These are phyloP conservation scores for Siniperca obscura DNA, from an alignment of 2,797 vertebrate species.

Conservation along the genomic window DNA sequence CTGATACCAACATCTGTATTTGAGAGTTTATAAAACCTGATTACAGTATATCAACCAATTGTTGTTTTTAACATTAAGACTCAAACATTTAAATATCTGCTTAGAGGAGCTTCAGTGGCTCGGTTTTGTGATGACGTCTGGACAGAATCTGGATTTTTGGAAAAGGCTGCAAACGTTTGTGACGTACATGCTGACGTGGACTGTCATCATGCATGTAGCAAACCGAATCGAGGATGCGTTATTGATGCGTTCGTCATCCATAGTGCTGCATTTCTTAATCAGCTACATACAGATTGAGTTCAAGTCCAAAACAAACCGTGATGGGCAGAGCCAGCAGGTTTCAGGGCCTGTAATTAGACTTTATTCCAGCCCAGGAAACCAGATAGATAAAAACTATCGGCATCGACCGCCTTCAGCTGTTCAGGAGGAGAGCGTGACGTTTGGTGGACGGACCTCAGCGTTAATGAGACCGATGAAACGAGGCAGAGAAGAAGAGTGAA, in stretches of 20 bases:
- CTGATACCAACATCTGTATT: too few relatives aligned
- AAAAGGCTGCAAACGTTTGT: background rate
- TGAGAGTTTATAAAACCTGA: background rate
- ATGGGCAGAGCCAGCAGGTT: too few relatives aligned
- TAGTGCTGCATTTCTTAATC: too few relatives aligned
- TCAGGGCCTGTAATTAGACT: too few relatives aligned
- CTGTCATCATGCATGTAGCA: too few relatives aligned
- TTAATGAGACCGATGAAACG: slow-evolving; percentile 16
- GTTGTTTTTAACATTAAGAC: too few relatives aligned
- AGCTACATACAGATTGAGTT: background rate
- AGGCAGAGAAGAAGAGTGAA: slow-evolving; percentile 52
- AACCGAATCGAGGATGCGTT: too few relatives aligned
- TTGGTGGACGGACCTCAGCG: slow-evolving; percentile 29
- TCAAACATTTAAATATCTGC: too few relatives aligned
- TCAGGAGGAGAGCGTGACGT: background rate
- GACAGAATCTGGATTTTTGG: background rate
- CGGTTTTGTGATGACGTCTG: background rate
- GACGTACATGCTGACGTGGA: too few relatives aligned
- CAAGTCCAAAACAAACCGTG: background rate
- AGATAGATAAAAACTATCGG: too few relatives aligned
- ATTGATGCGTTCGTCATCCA: background rate
- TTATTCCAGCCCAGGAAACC: too few relatives aligned
- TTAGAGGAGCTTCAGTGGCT: too few relatives aligned
- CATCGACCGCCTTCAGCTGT: background rate
- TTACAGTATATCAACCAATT: background rate